These are phyloP conservation scores for Enteromius argenteus DNA, from an alignment of 2,797 vertebrate genomes.

Conservation along the genomic window DNA sequence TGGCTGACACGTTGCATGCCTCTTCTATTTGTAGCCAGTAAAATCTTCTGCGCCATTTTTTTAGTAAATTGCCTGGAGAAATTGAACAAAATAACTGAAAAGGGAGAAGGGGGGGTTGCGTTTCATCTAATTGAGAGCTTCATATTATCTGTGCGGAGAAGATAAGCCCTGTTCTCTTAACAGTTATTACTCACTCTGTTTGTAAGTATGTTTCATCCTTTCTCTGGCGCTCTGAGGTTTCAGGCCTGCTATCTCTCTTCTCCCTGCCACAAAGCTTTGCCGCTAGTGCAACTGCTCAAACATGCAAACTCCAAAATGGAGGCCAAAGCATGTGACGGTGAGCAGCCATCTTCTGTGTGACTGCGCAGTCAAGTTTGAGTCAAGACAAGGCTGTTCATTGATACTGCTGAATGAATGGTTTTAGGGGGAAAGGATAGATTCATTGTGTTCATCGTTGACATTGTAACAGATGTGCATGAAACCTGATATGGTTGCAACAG, in stretches of 20 bases:
- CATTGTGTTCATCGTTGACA: not conserved
- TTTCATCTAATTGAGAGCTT: constrained; percentile 81
- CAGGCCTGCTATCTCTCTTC: constrained; percentile 55
- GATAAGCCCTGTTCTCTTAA: constrained; percentile 77
- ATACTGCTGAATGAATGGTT: not conserved
- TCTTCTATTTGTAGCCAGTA: constrained; percentile 71
- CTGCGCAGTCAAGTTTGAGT: constrained; percentile 30
- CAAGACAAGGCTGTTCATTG: constrained; percentile 16
- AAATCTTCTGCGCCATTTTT: constrained; percentile 48
- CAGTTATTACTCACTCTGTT: constrained; percentile 74
- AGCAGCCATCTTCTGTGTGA: constrained; percentile 64
- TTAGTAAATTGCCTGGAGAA: constrained; percentile 82
- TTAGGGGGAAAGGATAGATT: not conserved
- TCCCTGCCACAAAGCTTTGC: constrained; percentile 35
- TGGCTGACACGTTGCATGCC: constrained; percentile 71
- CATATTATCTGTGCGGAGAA: constrained; percentile 78
- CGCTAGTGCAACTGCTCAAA: constrained; percentile 52
- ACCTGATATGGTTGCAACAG: not conserved
- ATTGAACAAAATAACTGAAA: constrained; percentile 76
- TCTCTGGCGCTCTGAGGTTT: constrained; percentile 46
- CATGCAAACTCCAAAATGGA: constrained; percentile 68
- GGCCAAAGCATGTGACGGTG: constrained; percentile 67
- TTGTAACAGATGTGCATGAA: not conserved
- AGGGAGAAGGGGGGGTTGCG: constrained; percentile 58
- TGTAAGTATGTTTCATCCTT: constrained; percentile 66